phyloP scores from a whole-genome alignment of 1,140 invertebrate species.

The Ganaspis sp. region DNA sequence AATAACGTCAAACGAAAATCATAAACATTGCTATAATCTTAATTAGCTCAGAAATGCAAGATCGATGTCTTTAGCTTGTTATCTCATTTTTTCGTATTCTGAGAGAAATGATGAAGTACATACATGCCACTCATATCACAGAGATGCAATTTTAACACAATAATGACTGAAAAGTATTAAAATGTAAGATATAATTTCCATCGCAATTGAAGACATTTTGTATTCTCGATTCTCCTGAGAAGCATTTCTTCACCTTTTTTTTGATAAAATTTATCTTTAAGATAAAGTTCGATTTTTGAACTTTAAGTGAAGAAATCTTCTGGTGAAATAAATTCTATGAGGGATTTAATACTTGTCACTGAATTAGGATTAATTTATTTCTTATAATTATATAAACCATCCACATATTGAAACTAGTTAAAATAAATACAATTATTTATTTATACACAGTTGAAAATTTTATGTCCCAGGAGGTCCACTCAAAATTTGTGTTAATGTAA shows the following conservation, averaged over 20 bases:
- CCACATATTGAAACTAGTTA: background rate
- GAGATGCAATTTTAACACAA: background rate
- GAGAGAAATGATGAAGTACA: constrained; percentile 5
- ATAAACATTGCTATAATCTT: background rate
- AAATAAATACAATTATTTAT: too few relatives aligned
- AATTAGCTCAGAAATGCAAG: background rate
- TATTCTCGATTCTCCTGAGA: background rate
- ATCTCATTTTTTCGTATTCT: background rate
- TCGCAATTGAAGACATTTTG: background rate
- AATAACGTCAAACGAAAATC: background rate
- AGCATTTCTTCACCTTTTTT: constrained; percentile 22
- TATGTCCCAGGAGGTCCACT: too few relatives aligned
- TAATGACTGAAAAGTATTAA: background rate
- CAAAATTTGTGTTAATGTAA: too few relatives aligned
- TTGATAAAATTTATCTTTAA: constrained; percentile 24
- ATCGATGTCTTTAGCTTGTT: constrained; percentile 10
- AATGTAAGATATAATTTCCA: background rate
- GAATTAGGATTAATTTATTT: background rate
- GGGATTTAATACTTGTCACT: background rate
- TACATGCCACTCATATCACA: constrained; percentile 1
- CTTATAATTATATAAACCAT: background rate
- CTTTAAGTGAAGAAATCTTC: background rate
- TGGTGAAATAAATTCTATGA: background rate
- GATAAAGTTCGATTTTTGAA: constrained; percentile 17
- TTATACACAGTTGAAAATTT: too few relatives aligned